These are phyloP conservation scores for Steatornis caripensis DNA, from an alignment of 2,113 vertebrate genomes.

Conservation along the genomic window DNA sequence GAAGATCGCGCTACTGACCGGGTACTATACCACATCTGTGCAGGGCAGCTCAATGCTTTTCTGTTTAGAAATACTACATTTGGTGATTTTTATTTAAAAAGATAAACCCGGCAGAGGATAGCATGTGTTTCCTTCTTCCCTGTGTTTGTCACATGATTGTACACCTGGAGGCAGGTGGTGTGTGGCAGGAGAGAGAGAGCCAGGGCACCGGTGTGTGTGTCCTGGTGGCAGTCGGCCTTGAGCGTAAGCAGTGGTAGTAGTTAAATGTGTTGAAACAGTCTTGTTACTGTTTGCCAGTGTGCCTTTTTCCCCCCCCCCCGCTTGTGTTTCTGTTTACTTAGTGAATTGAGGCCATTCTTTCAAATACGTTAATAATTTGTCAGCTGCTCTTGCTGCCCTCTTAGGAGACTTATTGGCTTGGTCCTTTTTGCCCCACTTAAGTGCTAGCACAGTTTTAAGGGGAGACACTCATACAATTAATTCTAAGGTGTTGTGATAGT, in stretches of 20 bases:
- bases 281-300: neutral
- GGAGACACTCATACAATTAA: neutral
- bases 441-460: neutral
- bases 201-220: neutral
- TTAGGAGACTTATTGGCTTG: neutral
- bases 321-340: neutral
- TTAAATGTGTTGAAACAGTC: neutral
- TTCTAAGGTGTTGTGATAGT: neutral
- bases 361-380: neutral
- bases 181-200: neutral
- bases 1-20: neutral
- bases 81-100: neutral
- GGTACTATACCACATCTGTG: neutral
- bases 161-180: neutral
- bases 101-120: neutral
- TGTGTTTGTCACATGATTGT: neutral
- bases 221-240: neutral
- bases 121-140: neutral
- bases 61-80: neutral
- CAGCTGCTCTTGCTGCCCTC: neutral
- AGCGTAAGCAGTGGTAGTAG: neutral
- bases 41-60: neutral
- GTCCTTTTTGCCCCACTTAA: neutral
- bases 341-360: slow-evolving; percentile 10
- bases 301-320: neutral